Conservation (phyloP, 2,797 vertebrate species). For the Esox lucius region DNA sequence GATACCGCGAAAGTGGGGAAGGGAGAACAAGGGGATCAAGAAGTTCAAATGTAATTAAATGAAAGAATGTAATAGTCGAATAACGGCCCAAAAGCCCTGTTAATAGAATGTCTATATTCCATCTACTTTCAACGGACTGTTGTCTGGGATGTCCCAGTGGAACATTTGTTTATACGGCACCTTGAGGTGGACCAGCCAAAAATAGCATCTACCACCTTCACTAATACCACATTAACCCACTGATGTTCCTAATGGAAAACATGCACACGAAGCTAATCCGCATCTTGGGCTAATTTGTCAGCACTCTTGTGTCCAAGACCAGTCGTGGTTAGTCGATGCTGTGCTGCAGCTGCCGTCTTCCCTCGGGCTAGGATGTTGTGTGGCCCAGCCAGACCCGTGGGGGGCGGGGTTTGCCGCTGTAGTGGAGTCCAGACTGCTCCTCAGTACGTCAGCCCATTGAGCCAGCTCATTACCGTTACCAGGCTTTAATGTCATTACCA, state of each 20-base stretch:
- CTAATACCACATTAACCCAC: neutral
- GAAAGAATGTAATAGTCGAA: too few species aligned
- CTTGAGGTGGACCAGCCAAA: neutral
- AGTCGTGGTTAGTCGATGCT: slow-evolving; percentile 30
- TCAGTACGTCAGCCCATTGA: slow-evolving; percentile 44
- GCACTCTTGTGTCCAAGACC: slow-evolving; percentile 4
- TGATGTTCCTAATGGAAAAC: slow-evolving; percentile 5
- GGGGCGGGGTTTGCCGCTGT: too few species aligned
- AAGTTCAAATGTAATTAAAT: too few species aligned
- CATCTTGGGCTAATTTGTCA: slow-evolving; percentile 26
- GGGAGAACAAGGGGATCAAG: too few species aligned
- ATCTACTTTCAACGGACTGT: too few species aligned
- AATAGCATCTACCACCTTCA: neutral
- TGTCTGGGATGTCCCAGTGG: too few species aligned
- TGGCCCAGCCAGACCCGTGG: slow-evolving; percentile 7
- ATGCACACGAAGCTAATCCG: slow-evolving; percentile 23
- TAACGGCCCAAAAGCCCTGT: too few species aligned
- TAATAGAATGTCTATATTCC: too few species aligned
- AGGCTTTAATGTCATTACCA: too few species aligned
- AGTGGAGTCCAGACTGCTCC: slow-evolving; percentile 10
- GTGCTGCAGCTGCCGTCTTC: slow-evolving; percentile 19
- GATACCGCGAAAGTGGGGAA: too few species aligned
- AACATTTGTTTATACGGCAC: too few species aligned
- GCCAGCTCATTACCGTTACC: slow-evolving; percentile 44
- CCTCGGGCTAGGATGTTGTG: neutral